A percentile compares a stretch with the other conserved stretches of the same genome.
Evolutionary conservation across 2,113 vertebrate genomes (phyloP).

Genomic region (Catharus bicknelli): DNA sequence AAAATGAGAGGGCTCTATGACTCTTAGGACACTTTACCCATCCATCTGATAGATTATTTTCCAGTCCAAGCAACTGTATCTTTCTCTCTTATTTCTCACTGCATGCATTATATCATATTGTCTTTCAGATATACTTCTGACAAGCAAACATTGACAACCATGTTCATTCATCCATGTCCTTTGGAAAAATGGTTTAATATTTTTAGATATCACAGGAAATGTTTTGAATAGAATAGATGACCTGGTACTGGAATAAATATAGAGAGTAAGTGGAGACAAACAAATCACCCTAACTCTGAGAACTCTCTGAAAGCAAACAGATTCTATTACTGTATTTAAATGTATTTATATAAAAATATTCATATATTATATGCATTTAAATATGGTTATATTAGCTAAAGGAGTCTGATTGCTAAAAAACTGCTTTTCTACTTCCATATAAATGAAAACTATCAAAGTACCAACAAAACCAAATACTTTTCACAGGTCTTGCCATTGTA

Average conservation of each 20-base stretch:
- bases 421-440: background rate
- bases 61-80: background rate
- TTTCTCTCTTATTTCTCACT: background rate
- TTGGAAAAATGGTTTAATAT: background rate
- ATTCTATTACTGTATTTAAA: background rate
- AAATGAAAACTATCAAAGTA: background rate
- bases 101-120: background rate
- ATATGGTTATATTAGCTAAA: background rate
- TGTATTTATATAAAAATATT: background rate
- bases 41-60: background rate
- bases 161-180: background rate
- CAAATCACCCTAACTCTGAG: background rate
- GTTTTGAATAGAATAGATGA: background rate
- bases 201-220: background rate
- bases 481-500: background rate
- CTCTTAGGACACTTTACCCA: background rate
- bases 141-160: background rate
- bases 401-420: background rate
- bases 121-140: background rate
- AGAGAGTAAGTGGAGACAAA: background rate
- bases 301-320: background rate
- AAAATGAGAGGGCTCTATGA: background rate
- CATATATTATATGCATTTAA: background rate
- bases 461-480: background rate
- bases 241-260: background rate